Base-by-base conservation (phyloP, 2,113 vertebrate species). In the Tursiops truncatus region DNA sequence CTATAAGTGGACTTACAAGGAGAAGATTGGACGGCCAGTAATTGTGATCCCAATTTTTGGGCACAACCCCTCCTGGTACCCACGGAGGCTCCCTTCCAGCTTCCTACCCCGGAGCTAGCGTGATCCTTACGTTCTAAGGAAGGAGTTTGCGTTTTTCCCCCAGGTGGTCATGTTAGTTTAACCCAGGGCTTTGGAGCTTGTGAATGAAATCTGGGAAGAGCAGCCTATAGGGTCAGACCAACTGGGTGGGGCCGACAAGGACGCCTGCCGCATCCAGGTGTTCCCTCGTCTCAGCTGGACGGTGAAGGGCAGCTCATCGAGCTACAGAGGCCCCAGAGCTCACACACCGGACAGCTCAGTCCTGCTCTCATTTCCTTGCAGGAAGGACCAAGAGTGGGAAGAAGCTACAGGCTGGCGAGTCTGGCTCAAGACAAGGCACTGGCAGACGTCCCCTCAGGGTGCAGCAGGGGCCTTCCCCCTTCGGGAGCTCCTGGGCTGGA, bases 11-110 rank as follows among this genome's bases (percentile, higher is more conserved):
- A 87, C 91, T 83, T 74, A 44, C 28, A 96, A 91, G 81, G 33
- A 65, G 26, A 85, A 56, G 87, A 58, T n/a, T 10, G 62, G 50
- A 26, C 13, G 23, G 62, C 81, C 1, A 25, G 58, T 44, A 56
- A 96, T 95, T 97, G 80, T 94, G 97, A 31, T 79, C 84, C 76
- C 89, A 28, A 6, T 11, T 11, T 63, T 14, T 8, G 31, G 80
- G 58, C 15, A 36, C 18, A 36, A 7, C 2, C 10, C 44, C 50
- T 38, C 36, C 63, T 10, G 25, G 58, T 5, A 26, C 92, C 31
- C 15, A 38, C 2, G 23, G 31, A 12, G 90, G 38, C n/a, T n/a
- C 70, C 36, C 11, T 4, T 21, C 58, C 58, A 36, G 50, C 31
- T 36, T 14, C 80, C 1, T 17, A 21, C 88, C 53, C 10, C 6